Base-by-base conservation (phyloP, 1,140 invertebrate species). In the Pogonomyrmex barbatus region DNA sequence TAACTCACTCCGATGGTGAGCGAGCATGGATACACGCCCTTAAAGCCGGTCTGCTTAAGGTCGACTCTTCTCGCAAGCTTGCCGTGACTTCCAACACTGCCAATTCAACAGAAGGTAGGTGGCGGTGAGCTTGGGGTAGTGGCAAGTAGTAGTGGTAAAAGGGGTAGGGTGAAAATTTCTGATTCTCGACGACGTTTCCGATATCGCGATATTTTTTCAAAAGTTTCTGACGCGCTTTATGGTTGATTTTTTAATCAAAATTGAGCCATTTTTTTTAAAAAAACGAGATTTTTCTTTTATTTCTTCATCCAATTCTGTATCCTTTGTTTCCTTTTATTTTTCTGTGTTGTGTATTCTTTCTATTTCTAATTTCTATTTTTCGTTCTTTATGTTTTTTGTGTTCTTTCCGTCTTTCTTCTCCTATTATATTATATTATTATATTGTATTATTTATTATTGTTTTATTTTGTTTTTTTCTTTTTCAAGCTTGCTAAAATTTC, bases 31-130 rank as follows among this genome's bases (percentile, higher is more conserved):
- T 89, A 89, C 88, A 91, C 91, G 88, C 88, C 93, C 92, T 94
- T 94, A 91, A 78, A 68, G 86, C 85, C 42, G 62, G 42, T 56
- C 85, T 89, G 83, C 92, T 92, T 93, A 92, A 82, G 89, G 91
- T 76, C 87, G 89, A 86, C 91, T 90, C 90, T 92, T 85, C 86
- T 79, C 52, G 87, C 71, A 75, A 75, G 39, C 78, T 36, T n/a
- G 60, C 33, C 54, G 78, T 56, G 77, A 86, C 71, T 60, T 71
- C 70, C 68, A 89, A 94, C 90, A 94, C 93, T 88, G 92, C 93
- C 93, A 95, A 95, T 94, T 94, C 93, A 42, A 87, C 60, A 68
- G 78, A 86, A 82, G 88, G 60, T 85, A 88, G 88, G 87, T 89
- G 87, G 85, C 87, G 87, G 82, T 68, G 60, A 78, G 87, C 63